Evolutionary conservation across 2,888 invertebrate genomes (phyloP).

Genomic region (Diabrotica balteata): DNA sequence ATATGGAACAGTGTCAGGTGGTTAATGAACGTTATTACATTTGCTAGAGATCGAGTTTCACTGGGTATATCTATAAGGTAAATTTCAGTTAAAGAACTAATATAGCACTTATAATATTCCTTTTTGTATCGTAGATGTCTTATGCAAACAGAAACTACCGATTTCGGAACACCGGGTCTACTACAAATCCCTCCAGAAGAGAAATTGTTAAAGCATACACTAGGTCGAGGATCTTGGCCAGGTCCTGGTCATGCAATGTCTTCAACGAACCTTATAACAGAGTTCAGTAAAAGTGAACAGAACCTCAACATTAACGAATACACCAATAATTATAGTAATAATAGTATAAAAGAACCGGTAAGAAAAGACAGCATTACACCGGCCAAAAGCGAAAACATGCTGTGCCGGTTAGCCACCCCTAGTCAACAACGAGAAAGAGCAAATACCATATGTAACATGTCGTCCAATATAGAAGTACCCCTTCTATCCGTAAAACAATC

Average conservation of each 20-base stretch:
- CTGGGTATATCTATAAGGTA: constrained; percentile 54
- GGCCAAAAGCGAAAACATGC: constrained; percentile 81
- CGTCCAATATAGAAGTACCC: constrained; percentile 72
- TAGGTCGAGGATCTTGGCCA: constrained; percentile 86
- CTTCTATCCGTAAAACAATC: constrained; percentile 70
- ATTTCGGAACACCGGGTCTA: constrained; percentile 1
- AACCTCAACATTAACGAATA: constrained; percentile 69
- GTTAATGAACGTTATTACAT: constrained; percentile 94
- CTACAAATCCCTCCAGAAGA: constrained; percentile 76
- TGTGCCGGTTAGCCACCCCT: constrained; percentile 59
- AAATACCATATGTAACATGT: constrained; percentile 69
- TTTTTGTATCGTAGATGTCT: constrained; percentile 4
- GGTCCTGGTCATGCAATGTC: constrained; percentile 73
- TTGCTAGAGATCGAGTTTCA: constrained; percentile 81
- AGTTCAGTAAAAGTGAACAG: constrained; percentile 86
- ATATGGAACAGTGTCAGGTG: constrained; percentile 95
- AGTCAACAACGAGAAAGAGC: constrained; percentile 42
- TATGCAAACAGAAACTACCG: constrained; percentile 4
- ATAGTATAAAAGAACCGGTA: constrained; percentile 56
- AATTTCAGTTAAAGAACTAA: not conserved
- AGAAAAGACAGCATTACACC: constrained; percentile 63
- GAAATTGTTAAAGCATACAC: constrained; percentile 77
- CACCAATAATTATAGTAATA: constrained; percentile 61
- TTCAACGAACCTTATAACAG: constrained; percentile 59
- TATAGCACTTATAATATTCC: not conserved